A percentile compares a stretch with the other conserved stretches of the same genome.
Evolutionary conservation across 1,140 invertebrate species (phyloP).

Genomic region (Philaenus spumarius): DNA sequence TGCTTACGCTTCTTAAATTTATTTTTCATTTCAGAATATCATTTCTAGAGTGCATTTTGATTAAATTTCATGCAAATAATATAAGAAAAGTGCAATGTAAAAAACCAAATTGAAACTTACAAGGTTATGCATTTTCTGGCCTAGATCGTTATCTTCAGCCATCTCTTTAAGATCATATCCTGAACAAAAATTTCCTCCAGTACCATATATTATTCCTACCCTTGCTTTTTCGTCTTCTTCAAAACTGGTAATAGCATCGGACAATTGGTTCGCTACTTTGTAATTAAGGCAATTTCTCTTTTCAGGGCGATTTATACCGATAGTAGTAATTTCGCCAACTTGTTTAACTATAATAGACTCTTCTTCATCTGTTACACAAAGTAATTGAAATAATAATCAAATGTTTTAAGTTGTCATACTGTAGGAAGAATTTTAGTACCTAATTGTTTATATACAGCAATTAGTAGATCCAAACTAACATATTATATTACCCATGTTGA

Average conservation of each 20-base stretch:
- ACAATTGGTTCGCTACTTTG: slow-evolving; percentile 55
- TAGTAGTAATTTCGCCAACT: slow-evolving; percentile 40
- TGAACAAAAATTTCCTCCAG: slow-evolving; percentile 84
- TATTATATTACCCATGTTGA: too few relatives aligned
- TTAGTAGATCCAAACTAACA: too few relatives aligned
- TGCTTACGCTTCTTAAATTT: too few relatives aligned
- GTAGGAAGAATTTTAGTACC: too few relatives aligned
- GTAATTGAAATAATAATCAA: too few relatives aligned
- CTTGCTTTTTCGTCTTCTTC: slow-evolving; percentile 55
- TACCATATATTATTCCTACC: slow-evolving; percentile 43
- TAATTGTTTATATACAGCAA: too few relatives aligned
- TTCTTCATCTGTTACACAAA: neutral
- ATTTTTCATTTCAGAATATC: too few relatives aligned
- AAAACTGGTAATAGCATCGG: slow-evolving; percentile 66
- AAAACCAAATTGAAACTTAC: slow-evolving; percentile 13
- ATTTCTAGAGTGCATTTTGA: too few relatives aligned
- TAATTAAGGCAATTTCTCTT: slow-evolving; percentile 74
- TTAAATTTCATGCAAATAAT: too few relatives aligned
- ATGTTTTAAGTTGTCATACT: too few relatives aligned
- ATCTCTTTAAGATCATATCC: slow-evolving; percentile 57
- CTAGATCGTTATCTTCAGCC: slow-evolving; percentile 18
- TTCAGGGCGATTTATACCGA: slow-evolving; percentile 79
- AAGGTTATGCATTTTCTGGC: slow-evolving; percentile 21
- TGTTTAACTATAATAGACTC: slow-evolving; percentile 26
- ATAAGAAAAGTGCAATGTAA: neutral